Base-by-base conservation (phyloP, 2,797 vertebrate species). In the Octomys mimax region DNA sequence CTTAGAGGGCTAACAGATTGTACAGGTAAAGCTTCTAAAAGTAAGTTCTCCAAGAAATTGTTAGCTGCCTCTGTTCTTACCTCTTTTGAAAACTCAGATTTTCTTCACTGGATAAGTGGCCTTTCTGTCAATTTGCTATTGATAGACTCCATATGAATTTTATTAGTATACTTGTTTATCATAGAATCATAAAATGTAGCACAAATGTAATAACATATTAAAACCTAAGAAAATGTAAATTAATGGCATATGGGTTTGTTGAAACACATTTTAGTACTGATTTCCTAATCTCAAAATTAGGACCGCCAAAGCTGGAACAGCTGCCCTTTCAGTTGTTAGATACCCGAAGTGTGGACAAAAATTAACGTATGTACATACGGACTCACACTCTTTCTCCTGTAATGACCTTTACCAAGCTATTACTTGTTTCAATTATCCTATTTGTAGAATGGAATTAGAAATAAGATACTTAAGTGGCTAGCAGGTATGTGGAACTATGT, bases 151-250 rank as follows among this genome's bases (percentile, higher is more conserved):
- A 95, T 42, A 31, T 8, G 39, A 9, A 73, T 39, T 82, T 77
- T 39, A 22, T 24, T 80, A n/a, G 21, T n/a, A 68, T 79, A 89
- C 78, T 93, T 87, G 31, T 61, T 95, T 75, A 78, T 33, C 77
- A 61, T 59, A 57, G 4, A 52, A 61, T 86, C 68, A 49, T 73
- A 87, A 71, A 92, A 85, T 81, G 0, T 49, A 22, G 2, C 31
- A 64, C 33, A 92, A 92, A 73, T 31, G 18, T 80, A 85, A 62
- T 80, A 79, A 82, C 19, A 64, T 87, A 61, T 0, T 6, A 92
- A 28, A 81, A 91, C 77, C 14, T 70, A 16, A 61, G 46, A 87
- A 42, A 59, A 77, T 80, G 0, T 49, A 93, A 26, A 46, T 71
- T 42, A 87, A 92, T 64, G 16, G 19, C 1, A 70, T 39, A 39